phyloP scores from a whole-genome alignment of 2,113 vertebrate species.

The Eptesicus fuscus region DNA sequence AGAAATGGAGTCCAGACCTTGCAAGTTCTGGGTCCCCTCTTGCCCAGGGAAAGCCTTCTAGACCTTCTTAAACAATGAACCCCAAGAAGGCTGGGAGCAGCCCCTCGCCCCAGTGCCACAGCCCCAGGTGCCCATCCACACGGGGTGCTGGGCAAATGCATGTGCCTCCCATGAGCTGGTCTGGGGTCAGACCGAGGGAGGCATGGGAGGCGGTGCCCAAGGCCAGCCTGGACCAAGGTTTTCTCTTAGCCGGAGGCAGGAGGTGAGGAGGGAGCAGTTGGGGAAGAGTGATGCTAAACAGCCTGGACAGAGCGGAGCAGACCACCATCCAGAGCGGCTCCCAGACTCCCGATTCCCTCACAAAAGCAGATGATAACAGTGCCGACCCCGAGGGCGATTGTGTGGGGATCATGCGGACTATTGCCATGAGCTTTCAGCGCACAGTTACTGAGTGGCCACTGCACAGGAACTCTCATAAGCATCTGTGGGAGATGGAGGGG shows the following conservation, averaged over 20 bases:
- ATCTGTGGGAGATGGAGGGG: neutral
- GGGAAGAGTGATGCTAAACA: too few relatives aligned
- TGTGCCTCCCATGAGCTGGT: neutral
- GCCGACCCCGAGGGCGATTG: fast-evolving
- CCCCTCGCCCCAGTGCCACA: neutral
- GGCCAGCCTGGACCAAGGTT: neutral
- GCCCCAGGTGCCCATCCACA: neutral
- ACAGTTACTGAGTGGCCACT: neutral
- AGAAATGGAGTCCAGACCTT: neutral
- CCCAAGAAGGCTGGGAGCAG: neutral
- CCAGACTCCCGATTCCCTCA: neutral
- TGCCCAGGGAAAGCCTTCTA: neutral
- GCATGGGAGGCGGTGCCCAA: neutral
- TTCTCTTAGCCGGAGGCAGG: neutral
- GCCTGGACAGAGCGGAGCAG: neutral
- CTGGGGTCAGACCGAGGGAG: neutral
- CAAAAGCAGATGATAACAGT: neutral
- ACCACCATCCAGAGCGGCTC: neutral
- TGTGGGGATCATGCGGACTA: neutral
- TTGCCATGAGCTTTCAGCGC: neutral
- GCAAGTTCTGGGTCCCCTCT: neutral
- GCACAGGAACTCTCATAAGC: fast-evolving
- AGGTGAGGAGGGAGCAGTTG: neutral
- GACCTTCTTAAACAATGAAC: neutral
- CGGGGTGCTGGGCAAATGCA: fast-evolving